A percentile compares a stretch with the other conserved stretches of the same genome.
These are phyloP conservation scores for Nothura maculosa DNA, from an alignment of 2,797 vertebrate genomes.

Conservation along the genomic window DNA sequence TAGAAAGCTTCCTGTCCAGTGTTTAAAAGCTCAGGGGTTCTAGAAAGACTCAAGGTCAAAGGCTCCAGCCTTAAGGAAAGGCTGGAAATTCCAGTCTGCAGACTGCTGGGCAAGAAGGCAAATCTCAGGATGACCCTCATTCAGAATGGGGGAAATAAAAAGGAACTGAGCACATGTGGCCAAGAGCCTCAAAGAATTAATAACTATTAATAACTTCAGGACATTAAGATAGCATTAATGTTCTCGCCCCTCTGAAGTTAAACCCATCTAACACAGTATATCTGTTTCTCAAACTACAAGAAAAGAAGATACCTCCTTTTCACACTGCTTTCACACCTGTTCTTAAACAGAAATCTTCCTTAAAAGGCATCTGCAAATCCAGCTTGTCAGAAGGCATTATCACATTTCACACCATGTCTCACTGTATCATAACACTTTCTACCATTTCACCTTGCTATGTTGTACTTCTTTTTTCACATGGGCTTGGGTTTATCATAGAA, in stretches of 20 bases:
- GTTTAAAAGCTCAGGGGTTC: background rate
- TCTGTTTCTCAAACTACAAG: background rate
- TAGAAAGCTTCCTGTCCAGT: background rate
- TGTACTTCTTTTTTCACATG: background rate
- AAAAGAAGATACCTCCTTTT: background rate
- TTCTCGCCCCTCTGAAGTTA: background rate
- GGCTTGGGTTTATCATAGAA: background rate
- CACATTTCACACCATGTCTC: background rate
- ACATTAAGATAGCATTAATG: background rate
- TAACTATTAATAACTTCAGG: background rate
- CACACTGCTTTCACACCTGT: background rate
- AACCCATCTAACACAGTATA: background rate
- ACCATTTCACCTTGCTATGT: background rate
- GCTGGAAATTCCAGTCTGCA: background rate
- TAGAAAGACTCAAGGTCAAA: background rate
- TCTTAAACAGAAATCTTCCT: fast-evolving
- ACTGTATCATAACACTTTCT: background rate
- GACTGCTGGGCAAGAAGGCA: background rate
- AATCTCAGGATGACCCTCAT: background rate
- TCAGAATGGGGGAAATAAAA: background rate
- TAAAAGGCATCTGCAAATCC: background rate
- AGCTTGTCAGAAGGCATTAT: background rate
- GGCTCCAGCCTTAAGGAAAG: background rate
- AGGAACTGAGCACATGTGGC: background rate
- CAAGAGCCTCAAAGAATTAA: background rate